Evolutionary conservation across 2,113 vertebrate species (phyloP).

Genomic region (Muscicapa adusta): DNA sequence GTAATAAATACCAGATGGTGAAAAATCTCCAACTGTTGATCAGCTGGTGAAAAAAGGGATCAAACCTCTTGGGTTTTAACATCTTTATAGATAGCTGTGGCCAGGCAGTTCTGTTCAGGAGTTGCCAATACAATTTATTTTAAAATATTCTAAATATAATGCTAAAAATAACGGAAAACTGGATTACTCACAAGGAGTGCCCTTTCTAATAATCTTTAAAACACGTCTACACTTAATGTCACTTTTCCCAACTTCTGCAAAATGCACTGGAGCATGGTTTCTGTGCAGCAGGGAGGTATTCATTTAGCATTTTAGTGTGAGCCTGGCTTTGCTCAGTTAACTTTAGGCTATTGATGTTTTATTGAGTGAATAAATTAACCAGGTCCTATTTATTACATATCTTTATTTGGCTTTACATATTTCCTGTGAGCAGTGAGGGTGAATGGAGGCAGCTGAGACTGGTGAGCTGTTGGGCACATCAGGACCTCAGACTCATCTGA

Average conservation of each 20-base stretch:
- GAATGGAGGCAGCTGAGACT: background rate
- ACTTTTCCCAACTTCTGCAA: background rate
- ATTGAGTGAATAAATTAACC: constrained; percentile 59
- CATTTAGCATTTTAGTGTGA: constrained; percentile 29
- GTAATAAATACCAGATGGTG: background rate
- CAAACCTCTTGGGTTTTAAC: background rate
- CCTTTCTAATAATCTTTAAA: constrained; percentile 40
- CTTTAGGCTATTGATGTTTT: constrained; percentile 49
- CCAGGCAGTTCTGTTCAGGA: background rate
- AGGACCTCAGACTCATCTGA: background rate
- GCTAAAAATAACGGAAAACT: constrained; percentile 25
- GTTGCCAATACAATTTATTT: background rate
- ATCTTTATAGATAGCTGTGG: background rate
- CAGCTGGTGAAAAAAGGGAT: background rate
- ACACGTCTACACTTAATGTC: background rate
- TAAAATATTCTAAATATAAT: background rate
- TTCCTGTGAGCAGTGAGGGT: background rate
- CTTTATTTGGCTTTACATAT: constrained; percentile 25
- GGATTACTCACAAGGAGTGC: background rate
- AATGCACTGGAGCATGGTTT: background rate
- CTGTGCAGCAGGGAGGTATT: constrained; percentile 33
- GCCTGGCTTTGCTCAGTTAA: constrained; percentile 49
- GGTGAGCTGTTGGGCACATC: background rate
- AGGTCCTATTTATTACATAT: constrained; percentile 41
- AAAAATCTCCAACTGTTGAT: background rate